phyloP scores from a whole-genome alignment of 2,888 invertebrate species.

The Drosophila nr. fundita region DNA sequence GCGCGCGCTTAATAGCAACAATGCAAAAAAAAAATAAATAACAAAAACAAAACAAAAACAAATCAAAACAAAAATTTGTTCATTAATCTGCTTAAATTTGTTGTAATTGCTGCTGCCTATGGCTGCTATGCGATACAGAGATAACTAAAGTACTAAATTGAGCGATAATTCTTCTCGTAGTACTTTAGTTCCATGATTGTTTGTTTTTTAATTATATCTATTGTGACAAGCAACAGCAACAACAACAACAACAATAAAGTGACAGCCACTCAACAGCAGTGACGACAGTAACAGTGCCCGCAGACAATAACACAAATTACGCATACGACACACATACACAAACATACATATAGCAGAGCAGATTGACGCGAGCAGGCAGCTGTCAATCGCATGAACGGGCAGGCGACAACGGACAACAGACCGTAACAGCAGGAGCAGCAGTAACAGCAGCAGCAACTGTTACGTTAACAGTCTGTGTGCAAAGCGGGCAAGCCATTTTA shows the following conservation, averaged over 20 bases:
- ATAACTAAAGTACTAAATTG: neutral
- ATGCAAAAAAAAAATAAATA: neutral
- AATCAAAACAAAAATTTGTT: constrained; percentile 17
- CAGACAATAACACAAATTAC: constrained; percentile 38
- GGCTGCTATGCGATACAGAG: constrained; percentile 34
- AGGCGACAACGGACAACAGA: neutral
- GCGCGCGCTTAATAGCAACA: constrained; percentile 16
- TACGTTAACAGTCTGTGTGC: neutral
- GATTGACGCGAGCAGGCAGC: constrained; percentile 28
- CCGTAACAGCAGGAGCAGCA: neutral
- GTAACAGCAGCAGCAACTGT: constrained; percentile 16
- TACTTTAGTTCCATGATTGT: neutral
- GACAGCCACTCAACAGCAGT: constrained; percentile 1
- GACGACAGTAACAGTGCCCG: constrained; percentile 1
- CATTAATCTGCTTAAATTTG: constrained; percentile 56
- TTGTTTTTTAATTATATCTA: constrained; percentile 41
- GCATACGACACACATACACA: constrained; percentile 39
- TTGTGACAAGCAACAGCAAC: neutral
- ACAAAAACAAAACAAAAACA: neutral
- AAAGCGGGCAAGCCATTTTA: constrained; percentile 11
- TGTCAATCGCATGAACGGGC: constrained; percentile 51
- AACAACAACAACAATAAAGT: neutral
- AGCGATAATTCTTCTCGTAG: neutral
- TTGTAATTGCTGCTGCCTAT: constrained; percentile 50
- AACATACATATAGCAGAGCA: neutral